A percentile compares a stretch with the other conserved stretches of the same genome.
phyloP scores from a whole-genome alignment of 1,140 invertebrate genomes.

The Drosophila auraria region DNA sequence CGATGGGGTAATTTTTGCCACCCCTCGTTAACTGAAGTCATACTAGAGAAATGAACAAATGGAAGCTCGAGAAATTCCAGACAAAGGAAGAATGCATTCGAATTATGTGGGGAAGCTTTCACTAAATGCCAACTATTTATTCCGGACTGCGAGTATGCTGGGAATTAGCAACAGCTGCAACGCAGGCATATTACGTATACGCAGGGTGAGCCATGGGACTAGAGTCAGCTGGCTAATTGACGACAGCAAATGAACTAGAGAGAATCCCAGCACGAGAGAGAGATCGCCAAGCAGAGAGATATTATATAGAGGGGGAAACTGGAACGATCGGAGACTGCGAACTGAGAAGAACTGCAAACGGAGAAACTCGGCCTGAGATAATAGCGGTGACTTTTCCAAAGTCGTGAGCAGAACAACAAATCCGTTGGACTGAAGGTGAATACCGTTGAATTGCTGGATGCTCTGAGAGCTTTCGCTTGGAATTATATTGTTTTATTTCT shows the following conservation, averaged over 20 bases:
- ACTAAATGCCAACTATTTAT: constrained; percentile 3
- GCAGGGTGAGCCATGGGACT: constrained; percentile 40
- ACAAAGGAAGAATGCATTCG: constrained; percentile 1
- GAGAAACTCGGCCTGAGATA: constrained; percentile 37
- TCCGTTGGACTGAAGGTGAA: constrained; percentile 67
- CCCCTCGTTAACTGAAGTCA: constrained; percentile 27
- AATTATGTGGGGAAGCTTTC: background rate
- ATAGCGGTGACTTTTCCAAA: constrained; percentile 64
- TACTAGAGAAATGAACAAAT: constrained; percentile 11
- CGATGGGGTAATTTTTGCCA: background rate
- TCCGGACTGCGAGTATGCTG: background rate
- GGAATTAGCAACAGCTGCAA: constrained; percentile 34
- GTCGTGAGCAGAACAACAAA: constrained; percentile 52
- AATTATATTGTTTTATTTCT: constrained; percentile 47
- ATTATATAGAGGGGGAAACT: constrained; percentile 2
- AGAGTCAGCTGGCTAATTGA: constrained; percentile 64
- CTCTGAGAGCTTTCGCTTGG: constrained; percentile 55
- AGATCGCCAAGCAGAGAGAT: background rate
- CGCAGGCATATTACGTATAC: constrained; percentile 65
- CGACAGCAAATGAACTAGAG: constrained; percentile 23
- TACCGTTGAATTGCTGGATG: constrained; percentile 44
- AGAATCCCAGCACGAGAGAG: constrained; percentile 12
- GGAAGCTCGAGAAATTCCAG: constrained; percentile 5
- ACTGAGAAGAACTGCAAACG: constrained; percentile 28
- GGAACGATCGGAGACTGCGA: constrained; percentile 38